These are phyloP conservation scores for Cephus runcator DNA, from an alignment of 2,888 invertebrate species.

Conservation along the genomic window DNA sequence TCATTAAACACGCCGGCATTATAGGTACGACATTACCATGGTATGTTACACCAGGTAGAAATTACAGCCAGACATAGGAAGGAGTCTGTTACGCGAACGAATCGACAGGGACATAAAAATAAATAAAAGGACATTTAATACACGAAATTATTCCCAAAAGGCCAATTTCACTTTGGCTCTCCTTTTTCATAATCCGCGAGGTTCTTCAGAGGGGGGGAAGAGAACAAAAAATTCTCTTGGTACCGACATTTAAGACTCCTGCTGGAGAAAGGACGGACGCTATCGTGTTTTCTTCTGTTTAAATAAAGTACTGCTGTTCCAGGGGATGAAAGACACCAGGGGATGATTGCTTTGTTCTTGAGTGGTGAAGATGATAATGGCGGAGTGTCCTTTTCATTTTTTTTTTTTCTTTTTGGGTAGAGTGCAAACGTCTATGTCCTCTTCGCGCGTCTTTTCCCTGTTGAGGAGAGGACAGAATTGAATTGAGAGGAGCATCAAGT, in stretches of 20 bases:
- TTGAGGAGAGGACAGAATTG: background rate
- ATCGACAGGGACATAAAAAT: background rate
- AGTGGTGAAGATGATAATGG: background rate
- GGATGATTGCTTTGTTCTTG: background rate
- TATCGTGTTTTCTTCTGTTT: background rate
- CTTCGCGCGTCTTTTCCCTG: background rate
- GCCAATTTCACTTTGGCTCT: background rate
- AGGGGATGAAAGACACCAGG: background rate
- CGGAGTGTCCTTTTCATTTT: background rate
- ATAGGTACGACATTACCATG: background rate
- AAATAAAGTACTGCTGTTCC: background rate
- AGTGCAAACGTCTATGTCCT: background rate
- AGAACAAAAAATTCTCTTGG: background rate
- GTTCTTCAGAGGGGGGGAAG: background rate
- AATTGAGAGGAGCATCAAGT: background rate
- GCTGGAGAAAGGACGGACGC: background rate
- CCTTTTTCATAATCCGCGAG: background rate
- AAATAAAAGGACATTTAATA: background rate
- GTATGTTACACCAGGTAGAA: background rate
- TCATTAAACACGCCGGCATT: slow-evolving; percentile 34
- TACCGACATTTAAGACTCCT: background rate
- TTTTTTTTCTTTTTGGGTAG: background rate
- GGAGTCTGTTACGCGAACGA: background rate
- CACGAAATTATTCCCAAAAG: background rate
- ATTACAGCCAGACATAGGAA: background rate